Percentiles rank a stretch among this genome's conserved stretches.
Evolutionary conservation across 2,113 vertebrate genomes (phyloP).

Genomic region (Muscicapa adusta): DNA sequence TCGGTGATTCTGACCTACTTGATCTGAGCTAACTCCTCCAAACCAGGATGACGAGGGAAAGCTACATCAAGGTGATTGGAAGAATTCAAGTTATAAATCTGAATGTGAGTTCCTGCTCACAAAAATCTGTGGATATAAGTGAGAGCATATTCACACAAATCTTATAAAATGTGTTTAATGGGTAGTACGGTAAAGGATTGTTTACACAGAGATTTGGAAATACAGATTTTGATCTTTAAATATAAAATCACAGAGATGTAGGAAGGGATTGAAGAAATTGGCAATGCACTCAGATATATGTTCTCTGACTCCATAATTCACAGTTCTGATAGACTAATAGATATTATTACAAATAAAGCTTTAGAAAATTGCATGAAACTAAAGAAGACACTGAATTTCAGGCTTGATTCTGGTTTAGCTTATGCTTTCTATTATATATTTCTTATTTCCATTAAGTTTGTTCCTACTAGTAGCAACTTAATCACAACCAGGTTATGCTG

Average conservation of each 20-base stretch:
- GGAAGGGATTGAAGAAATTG: background rate
- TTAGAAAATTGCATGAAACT: background rate
- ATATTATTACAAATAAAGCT: background rate
- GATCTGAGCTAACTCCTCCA: background rate
- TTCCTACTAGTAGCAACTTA: background rate
- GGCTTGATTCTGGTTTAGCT: background rate
- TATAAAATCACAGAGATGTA: background rate
- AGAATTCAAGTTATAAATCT: background rate
- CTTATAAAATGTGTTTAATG: background rate
- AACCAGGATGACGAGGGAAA: background rate
- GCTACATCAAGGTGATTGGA: background rate
- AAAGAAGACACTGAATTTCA: background rate
- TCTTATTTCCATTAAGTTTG: background rate
- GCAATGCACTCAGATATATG: background rate
- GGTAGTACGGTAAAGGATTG: background rate
- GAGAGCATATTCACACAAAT: background rate
- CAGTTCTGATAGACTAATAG: background rate
- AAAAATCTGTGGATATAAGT: background rate
- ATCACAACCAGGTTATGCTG: background rate
- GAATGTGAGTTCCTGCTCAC: background rate
- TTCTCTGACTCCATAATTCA: background rate
- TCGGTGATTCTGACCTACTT: background rate
- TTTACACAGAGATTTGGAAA: background rate
- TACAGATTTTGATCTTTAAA: background rate
- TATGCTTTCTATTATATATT: background rate